These are phyloP conservation scores for Datnioides undecimradiatus DNA, from an alignment of 2,113 vertebrate species.

Conservation along the genomic window DNA sequence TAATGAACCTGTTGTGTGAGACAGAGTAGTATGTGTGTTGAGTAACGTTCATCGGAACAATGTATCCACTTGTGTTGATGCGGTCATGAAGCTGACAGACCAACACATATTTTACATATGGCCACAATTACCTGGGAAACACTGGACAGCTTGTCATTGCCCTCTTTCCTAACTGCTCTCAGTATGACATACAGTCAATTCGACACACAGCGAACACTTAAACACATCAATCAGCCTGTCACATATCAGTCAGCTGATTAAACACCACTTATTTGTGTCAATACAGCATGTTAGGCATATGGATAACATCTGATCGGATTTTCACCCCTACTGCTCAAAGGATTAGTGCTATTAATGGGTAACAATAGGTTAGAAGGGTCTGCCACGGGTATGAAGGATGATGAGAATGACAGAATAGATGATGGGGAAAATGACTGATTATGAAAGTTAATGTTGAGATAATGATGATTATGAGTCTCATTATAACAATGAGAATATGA, in stretches of 20 bases:
- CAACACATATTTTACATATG: neutral
- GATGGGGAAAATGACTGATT: neutral
- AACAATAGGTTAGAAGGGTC: too few species aligned
- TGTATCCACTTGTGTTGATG: neutral
- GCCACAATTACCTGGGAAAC: neutral
- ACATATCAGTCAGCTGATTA: constrained; percentile 2
- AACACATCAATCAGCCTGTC: constrained; percentile 21
- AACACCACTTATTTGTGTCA: constrained; percentile 10
- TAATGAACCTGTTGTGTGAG: neutral
- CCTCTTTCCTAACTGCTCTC: constrained; percentile 15
- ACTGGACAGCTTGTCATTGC: neutral
- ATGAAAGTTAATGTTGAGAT: neutral
- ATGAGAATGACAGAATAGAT: neutral
- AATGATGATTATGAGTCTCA: neutral
- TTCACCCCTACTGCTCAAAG: constrained; percentile 19
- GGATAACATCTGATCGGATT: neutral
- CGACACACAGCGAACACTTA: neutral
- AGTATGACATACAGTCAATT: constrained; percentile 4
- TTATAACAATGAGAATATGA: neutral
- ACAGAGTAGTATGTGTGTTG: neutral
- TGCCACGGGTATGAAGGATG: neutral
- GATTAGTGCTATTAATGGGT: constrained; percentile 22
- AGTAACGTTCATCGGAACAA: neutral
- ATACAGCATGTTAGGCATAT: neutral
- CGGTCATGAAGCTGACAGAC: neutral